Percentiles rank a stretch among this genome's conserved stretches.
phyloP scores from a whole-genome alignment of 2,113 vertebrate genomes.

The Mohoua ochrocephala region DNA sequence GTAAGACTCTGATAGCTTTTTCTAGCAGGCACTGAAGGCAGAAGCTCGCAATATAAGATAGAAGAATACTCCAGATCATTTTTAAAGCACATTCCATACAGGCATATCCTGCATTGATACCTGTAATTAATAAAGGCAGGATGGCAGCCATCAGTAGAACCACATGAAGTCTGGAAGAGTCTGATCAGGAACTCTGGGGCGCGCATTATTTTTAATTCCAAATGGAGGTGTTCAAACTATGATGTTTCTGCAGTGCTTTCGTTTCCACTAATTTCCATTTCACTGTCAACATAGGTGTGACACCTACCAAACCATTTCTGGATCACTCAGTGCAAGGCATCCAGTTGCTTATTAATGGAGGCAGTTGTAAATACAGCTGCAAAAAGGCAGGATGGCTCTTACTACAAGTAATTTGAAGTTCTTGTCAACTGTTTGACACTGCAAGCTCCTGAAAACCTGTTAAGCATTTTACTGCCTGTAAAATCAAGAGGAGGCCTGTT shows the following conservation, averaged over 20 bases:
- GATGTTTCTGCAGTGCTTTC: not conserved
- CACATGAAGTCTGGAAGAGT: not conserved
- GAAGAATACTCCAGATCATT: not conserved
- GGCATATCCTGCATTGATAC: not conserved
- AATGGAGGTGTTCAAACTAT: not conserved
- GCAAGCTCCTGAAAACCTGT: not conserved
- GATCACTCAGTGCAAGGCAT: not conserved
- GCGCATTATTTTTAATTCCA: not conserved
- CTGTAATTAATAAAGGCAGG: not conserved
- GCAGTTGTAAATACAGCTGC: not conserved
- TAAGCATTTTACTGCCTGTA: not conserved
- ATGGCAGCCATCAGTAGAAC: not conserved
- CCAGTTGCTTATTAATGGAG: not conserved
- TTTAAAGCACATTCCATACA: not conserved
- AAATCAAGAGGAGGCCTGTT: not conserved
- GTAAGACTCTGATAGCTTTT: not conserved
- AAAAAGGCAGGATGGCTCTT: not conserved
- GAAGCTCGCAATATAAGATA: not conserved
- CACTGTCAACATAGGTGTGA: not conserved
- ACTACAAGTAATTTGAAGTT: not conserved
- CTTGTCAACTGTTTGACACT: not conserved
- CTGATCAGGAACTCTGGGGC: not conserved
- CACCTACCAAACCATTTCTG: not conserved
- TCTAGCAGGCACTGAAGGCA: not conserved
- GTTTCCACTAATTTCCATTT: not conserved